These are phyloP conservation scores for Callospermophilus lateralis DNA, from an alignment of 2,113 vertebrate genomes.

Conservation along the genomic window DNA sequence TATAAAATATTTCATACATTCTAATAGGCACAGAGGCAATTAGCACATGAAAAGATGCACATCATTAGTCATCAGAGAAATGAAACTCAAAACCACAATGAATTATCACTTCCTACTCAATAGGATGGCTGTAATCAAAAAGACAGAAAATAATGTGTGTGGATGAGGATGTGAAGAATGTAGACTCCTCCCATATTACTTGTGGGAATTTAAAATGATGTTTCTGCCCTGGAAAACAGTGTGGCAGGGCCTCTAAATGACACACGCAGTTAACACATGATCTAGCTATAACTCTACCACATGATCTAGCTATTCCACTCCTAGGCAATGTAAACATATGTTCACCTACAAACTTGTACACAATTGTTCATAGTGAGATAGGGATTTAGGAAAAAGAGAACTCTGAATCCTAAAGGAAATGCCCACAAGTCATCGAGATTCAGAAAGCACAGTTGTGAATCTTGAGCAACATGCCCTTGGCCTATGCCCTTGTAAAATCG, in stretches of 20 bases:
- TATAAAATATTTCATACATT: conserved; percentile 42
- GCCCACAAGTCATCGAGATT: no score
- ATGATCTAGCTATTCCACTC: background rate
- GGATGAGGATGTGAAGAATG: background rate
- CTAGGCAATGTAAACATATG: background rate
- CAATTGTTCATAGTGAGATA: background rate
- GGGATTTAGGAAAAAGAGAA: no score
- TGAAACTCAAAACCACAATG: background rate
- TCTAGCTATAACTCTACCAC: background rate
- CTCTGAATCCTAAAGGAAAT: no score
- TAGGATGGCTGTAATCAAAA: background rate
- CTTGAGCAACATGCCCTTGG: no score
- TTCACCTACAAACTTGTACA: background rate
- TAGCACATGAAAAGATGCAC: conserved; percentile 2
- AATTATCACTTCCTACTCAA: background rate
- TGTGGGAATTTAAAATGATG: background rate
- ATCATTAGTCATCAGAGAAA: conserved; percentile 16
- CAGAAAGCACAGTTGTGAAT: no score
- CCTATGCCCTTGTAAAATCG: no score
- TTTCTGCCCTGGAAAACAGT: background rate
- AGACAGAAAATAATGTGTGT: background rate
- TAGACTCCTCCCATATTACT: background rate
- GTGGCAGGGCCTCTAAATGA: background rate
- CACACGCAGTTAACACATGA: background rate
- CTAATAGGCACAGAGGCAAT: background rate